Conservation (phyloP, 2,888 invertebrate genomes). For the Ectemnius lituratus region DNA sequence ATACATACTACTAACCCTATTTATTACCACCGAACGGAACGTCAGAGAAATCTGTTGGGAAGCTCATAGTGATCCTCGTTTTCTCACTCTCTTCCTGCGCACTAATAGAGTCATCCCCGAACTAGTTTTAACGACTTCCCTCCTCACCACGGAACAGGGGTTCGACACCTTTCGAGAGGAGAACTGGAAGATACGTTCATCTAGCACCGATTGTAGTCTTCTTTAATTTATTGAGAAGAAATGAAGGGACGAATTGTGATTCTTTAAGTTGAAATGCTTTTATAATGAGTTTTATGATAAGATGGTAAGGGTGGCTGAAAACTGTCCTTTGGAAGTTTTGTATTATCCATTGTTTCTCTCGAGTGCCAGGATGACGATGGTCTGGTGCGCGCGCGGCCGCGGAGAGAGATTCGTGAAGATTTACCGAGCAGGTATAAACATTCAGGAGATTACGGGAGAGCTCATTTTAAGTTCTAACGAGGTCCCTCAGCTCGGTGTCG, state of each 20-base stretch:
- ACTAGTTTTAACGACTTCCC: slow-evolving; percentile 26
- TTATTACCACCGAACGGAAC: slow-evolving; percentile 34
- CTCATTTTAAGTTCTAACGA: slow-evolving; percentile 78
- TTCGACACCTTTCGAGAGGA: background rate
- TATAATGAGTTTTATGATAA: slow-evolving; percentile 1
- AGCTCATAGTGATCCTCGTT: slow-evolving; percentile 27
- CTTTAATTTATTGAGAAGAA: no score
- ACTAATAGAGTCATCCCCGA: slow-evolving; percentile 49
- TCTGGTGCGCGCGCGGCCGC: background rate
- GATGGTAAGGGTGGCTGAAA: slow-evolving; percentile 40
- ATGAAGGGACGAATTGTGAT: no score
- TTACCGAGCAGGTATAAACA: slow-evolving; percentile 76
- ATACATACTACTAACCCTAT: slow-evolving; percentile 37
- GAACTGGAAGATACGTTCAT: background rate
- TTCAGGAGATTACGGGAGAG: slow-evolving; percentile 77
- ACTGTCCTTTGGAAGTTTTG: slow-evolving; percentile 61
- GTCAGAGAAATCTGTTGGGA: slow-evolving; percentile 28
- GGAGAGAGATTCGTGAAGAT: slow-evolving; percentile 69
- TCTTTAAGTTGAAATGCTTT: no score
- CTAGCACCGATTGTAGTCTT: no score
- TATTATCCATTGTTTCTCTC: slow-evolving; percentile 70
- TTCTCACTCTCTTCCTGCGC: slow-evolving; percentile 24
- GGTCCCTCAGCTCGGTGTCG: slow-evolving; percentile 75
- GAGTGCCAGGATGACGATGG: slow-evolving; percentile 47
- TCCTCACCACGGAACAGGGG: background rate